Base-by-base conservation (phyloP, 1,140 invertebrate genomes). In the Drosophila elegans region DNA sequence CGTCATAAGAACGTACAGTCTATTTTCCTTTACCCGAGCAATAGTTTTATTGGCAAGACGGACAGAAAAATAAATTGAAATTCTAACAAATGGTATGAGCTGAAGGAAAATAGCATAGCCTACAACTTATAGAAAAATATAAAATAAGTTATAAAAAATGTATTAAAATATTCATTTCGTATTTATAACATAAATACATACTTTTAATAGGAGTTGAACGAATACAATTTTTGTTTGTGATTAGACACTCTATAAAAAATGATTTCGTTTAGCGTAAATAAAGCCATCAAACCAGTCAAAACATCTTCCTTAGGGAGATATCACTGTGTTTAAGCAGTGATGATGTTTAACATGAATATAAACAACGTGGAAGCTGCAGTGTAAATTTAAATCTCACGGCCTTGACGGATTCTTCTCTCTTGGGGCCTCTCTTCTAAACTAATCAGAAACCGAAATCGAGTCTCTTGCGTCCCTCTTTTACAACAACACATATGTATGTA, bases 301-400 rank as follows among this genome's bases (percentile, higher is more conserved):
- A 7, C 25, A 32, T 39, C 12, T 3, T 16, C 29, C 29, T 45
- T 57, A 64, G 62, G 5, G 54, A 60, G 2, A 34, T 39, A 9
- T 12, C 32, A 64, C 62, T 82, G 80, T 62, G 11, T 11, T 42
- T 4, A 52, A 69, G 75, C 39, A 57, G 72, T 42, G 75, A 81
- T 82, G 81, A 81, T 78, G 59, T 66, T 67, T 49, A 71, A 54
- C 63, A 61, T 36, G 75, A 75, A 75, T 82, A 54, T 82, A 83
- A 82, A 82, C 74, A 83, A 78, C 44, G 60, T 81, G 53, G 82
- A 85, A 78, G 74, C 74, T 82, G 63, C 12, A 32, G 44, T 52
- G 74, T 74, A 74, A 86, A 81, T 71, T 72, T 3, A 39, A 68
- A 57, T 71, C 78, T 78, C 74, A 68, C 54, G 83, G 59, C 82